phyloP scores from a whole-genome alignment of 1,140 invertebrate genomes.

The Drosophila carrolli region DNA sequence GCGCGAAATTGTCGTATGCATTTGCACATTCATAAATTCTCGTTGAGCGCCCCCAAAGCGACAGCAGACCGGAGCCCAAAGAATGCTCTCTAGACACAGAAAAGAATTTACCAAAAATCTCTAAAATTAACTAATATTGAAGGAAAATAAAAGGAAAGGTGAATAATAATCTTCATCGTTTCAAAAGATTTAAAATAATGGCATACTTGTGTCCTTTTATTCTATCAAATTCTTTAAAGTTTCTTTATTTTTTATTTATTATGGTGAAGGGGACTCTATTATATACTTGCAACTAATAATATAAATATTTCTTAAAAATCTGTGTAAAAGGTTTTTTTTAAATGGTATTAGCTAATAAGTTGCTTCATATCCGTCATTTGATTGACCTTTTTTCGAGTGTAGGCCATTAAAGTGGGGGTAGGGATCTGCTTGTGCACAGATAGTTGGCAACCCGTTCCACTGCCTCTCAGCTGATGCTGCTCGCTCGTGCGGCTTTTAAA shows the following conservation, averaged over 20 bases:
- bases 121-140: not conserved
- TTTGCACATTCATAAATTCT: conserved; percentile 84
- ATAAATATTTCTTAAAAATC: too few species aligned
- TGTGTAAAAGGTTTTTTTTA: too few species aligned
- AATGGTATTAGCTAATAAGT: too few species aligned
- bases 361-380: too few species aligned
- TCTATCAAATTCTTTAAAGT: too few species aligned
- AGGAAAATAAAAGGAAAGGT: not conserved
- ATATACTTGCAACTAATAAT: too few species aligned
- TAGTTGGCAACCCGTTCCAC: conserved; percentile 47
- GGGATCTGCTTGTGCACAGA: conserved; percentile 29
- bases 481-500: conserved; percentile 67
- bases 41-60: conserved; percentile 79
- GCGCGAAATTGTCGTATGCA: conserved; percentile 82
- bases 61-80: conserved; percentile 54
- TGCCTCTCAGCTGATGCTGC: conserved; percentile 31
- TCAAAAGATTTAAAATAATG: too few species aligned
- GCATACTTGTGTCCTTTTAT: too few species aligned
- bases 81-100: conserved; percentile 49
- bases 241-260: too few species aligned
- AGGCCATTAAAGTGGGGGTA: conserved; percentile 38
- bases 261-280: too few species aligned
- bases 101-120: not conserved
- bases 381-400: not conserved
- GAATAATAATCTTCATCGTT: not conserved